Base-by-base conservation (phyloP, 2,797 vertebrate species). In the Silurus aristotelis region DNA sequence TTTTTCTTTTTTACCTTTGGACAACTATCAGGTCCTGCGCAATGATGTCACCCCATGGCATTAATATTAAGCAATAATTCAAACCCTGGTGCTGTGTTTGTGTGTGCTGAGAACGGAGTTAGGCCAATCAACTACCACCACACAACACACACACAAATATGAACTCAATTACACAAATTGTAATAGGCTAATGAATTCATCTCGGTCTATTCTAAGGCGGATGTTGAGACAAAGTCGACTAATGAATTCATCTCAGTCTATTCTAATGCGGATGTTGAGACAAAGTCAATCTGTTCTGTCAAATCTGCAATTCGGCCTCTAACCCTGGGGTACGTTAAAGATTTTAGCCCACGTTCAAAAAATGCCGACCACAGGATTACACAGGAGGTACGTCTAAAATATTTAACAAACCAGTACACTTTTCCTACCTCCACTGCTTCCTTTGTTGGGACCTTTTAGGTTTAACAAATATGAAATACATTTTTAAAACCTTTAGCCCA, bases 31-130 rank as follows among this genome's bases (percentile, higher is more conserved):
- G 64, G 68, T 63, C 43, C 25, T 52, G 60, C 76, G 81, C 72
- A 83, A 63, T 0, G 88, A 52, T 52, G 83, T 87, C 87, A 87
- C 88, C 86, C 90, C 38, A 90, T 88, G 84, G 85, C 90, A 94
- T 95, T 89, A 93, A 95, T 94, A 95, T 95, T 94, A 92, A 84
- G 87, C 91, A 93, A 94, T 94, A 94, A 93, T 93, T 92, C 76
- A 66, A 87, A 61, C 73, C 82, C 72, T 86, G 88, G 88, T 89
- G 83, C 63, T 88, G 60, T 61, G 60, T 88, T 89, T 83, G 87
- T 82, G 86, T 89, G 83, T 88, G 88, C 68, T 86, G 43, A 81
- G 83, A 86, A 82, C 77, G 55, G 46, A 43, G 43, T 83, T 27
- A 48, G 2, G 10, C 72, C 70, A 83, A 83, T 79, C 77, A 63